Base-by-base conservation (phyloP, 2,888 invertebrate genomes). In the Chymomyza caudatula region DNA sequence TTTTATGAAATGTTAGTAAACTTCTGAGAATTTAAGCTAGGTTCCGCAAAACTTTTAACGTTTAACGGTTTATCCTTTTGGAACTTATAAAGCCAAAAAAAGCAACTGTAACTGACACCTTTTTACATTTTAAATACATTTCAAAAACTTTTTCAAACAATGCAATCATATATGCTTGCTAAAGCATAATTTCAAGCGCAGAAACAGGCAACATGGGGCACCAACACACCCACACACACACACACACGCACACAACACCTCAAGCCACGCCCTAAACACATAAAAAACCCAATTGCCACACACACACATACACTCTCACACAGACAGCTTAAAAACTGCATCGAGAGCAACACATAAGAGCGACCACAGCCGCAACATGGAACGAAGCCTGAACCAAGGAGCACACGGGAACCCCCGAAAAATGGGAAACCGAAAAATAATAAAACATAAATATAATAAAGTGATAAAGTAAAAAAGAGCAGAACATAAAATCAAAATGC, bases 251-350 rank as follows among this genome's bases (percentile, higher is more conserved):
- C 47, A 20, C 47, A 56, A 54, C 61, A 57, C 62, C 29, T 8
- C 11, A 2, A 71, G 77, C 76, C 76, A 76, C 76, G 74, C 76
- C 76, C 76, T 69, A 67, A 69, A 67, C 69, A 67, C 23, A 61
- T 60, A 66, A 60, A 56, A 52, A n/a, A 23, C 51, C 51, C 20
- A 42, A 60, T 15, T 58, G 19, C 17, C 43, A 37, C 37, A 55
- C 60, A 63, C 51, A 60, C n/a, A 47, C 22, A 62, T 60, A 63
- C 51, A 60, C n/a, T 42, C 22, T 60, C 42, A 49, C 44, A 63
- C 23, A 37, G 20, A 25, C 51, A 55, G 56, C 62, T n/a, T 23
- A 3, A 43, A 56, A 56, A 62, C 13, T 56, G 47, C 47, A 56
- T 15, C 25, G 4, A 8, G 51, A 62, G 4, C 49, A 58, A 44